These are phyloP conservation scores for Branchellion lobata DNA, from an alignment of 2,888 invertebrate species.

Conservation along the genomic window DNA sequence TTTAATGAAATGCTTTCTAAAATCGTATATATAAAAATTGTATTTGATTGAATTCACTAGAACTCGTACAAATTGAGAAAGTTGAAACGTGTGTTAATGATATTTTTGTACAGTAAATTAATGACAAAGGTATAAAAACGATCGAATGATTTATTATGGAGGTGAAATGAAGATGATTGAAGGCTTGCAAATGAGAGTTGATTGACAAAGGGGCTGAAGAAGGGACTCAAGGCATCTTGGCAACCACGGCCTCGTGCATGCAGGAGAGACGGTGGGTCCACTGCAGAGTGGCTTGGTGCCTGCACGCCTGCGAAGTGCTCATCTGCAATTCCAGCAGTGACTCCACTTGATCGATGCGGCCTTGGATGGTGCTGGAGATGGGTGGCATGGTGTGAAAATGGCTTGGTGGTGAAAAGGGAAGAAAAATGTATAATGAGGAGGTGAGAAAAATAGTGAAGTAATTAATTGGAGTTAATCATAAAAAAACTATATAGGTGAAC, in stretches of 20 bases:
- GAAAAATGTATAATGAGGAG: too few species aligned
- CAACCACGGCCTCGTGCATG: constrained; percentile 84
- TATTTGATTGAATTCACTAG: too few species aligned
- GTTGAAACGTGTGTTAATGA: too few species aligned
- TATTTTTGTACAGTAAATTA: too few species aligned
- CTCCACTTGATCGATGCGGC: constrained; percentile 77
- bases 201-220: background rate
- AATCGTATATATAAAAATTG: too few species aligned
- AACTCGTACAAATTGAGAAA: too few species aligned
- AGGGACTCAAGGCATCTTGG: constrained; percentile 78
- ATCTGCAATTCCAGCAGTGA: constrained; percentile 82
- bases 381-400: background rate
- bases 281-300: constrained; percentile 89
- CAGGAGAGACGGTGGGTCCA: constrained; percentile 89
- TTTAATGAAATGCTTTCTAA: too few species aligned
- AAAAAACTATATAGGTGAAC: too few species aligned
- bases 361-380: constrained; percentile 64
- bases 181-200: too few species aligned
- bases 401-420: background rate
- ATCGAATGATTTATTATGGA: background rate
- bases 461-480: too few species aligned
- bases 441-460: too few species aligned
- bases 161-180: background rate
- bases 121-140: background rate
- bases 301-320: constrained; percentile 72